Conservation (phyloP, 92 coral and sea anemone species). For the Siderastrea siderea region DNA sequence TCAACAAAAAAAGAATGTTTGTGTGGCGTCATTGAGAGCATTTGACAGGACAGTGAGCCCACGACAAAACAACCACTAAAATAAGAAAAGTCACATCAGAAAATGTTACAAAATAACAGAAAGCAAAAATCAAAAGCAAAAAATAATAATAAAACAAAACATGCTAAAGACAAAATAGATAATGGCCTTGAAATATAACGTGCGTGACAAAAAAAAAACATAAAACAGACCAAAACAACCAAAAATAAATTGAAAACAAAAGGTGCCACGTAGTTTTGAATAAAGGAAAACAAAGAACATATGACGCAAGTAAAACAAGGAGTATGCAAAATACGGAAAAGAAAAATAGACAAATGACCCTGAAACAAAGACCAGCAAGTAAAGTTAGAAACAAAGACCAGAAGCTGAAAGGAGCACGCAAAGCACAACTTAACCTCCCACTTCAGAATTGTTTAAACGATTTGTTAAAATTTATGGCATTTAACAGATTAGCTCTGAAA, state of each 20-base stretch:
- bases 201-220: neutral
- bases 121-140: neutral
- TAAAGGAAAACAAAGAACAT: neutral
- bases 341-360: neutral
- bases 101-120: neutral
- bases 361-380: slow-evolving; percentile 30
- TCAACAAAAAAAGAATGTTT: neutral
- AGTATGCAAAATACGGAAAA: neutral
- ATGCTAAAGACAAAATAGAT: neutral
- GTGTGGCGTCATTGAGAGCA: no score
- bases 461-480: neutral
- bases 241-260: no score
- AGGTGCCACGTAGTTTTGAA: no score
- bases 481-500: neutral
- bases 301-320: neutral
- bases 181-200: neutral
- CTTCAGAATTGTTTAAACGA: neutral
- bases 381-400: slow-evolving; percentile 14
- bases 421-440: neutral
- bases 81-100: neutral
- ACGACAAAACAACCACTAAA: neutral
- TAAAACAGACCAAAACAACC: neutral
- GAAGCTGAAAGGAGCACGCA: neutral
- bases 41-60: no score
- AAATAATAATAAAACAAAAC: neutral